A percentile compares a stretch with the other conserved stretches of the same genome.
Conservation (phyloP, 2,797 vertebrate genomes). For the Anabas testudineus region DNA sequence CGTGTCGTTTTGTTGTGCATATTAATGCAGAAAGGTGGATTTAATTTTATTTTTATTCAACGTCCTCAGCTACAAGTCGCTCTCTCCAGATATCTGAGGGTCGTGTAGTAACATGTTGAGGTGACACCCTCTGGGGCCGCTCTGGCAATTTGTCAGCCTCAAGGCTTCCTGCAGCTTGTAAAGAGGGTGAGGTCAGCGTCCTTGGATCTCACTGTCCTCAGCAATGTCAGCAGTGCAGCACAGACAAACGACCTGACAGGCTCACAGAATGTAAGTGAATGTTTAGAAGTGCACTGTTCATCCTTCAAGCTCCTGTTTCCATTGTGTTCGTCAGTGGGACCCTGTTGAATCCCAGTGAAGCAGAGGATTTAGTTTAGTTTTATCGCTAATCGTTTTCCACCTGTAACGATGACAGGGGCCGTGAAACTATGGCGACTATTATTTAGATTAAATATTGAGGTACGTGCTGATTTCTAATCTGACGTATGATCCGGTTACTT, state of each 20-base stretch:
- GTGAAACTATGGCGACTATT: no score
- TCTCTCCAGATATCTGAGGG: neutral
- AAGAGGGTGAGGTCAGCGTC: constrained; percentile 54
- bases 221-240: constrained; percentile 43
- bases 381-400: neutral
- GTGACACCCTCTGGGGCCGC: constrained; percentile 20
- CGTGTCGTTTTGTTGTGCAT: neutral
- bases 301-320: constrained; percentile 21
- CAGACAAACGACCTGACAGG: constrained; percentile 63
- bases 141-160: constrained; percentile 58
- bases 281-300: constrained; percentile 21
- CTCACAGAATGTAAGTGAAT: constrained; percentile 29
- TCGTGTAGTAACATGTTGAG: constrained; percentile 13
- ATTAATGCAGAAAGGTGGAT: neutral
- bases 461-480: no score
- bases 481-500: neutral
- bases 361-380: neutral
- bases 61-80: neutral
- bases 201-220: constrained; percentile 54
- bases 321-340: neutral
- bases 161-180: constrained; percentile 53
- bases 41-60: neutral
- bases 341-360: neutral
- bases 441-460: no score
- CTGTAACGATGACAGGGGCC: neutral